Evolutionary conservation across 2,113 vertebrate species (phyloP), one percentile per base, ranked within the genome.

Genomic region (Hippolais icterina): DNA sequence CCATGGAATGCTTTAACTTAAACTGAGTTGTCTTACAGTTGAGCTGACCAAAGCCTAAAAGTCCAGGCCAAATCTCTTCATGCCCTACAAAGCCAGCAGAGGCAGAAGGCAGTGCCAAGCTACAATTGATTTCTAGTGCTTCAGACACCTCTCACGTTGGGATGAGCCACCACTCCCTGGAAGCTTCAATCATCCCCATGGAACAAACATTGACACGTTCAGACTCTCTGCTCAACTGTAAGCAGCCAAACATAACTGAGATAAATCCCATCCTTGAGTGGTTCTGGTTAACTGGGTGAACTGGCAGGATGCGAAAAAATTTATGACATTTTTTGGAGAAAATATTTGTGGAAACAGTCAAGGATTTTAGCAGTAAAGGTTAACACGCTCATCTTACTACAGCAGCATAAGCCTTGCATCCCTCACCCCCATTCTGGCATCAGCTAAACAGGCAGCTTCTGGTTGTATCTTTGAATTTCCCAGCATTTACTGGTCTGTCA

Each of bases 401-500:
- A 85, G 37, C 90, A 85, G 49, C 47, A 20, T 83, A 56, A 89
- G 78, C 50, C 46, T 50, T 85, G 50, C 37, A 68, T 49, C 75
- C 76, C 72, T 92, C 79, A 57, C 12, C 56, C 88, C 78, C 75
- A 57, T 60, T 60, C 72, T 94, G 92, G 72, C 72, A 41, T 42
- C 44, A 83, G 56, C 79, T 81, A 20, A 83, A 92, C 50, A 91
- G 77, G 70, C 81, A 82, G 71, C 84, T 59, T 87, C 84, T 94
- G 88, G 91, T 91, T 94, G 83, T 35, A 85, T 96, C 96, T 95
- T 95, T 60, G 59, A 78, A 88, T 95, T 94, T 92, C 96, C 95
- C 87, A 71, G 87, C 94, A 87, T 91, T 95, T 95, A 97, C 94
- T 96, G 93, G 93, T 95, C 91, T 97, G 91, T 84, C 96, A 96